Evolutionary conservation across 2,797 vertebrate species (phyloP).

Genomic region (Sciurus vulgaris): DNA sequence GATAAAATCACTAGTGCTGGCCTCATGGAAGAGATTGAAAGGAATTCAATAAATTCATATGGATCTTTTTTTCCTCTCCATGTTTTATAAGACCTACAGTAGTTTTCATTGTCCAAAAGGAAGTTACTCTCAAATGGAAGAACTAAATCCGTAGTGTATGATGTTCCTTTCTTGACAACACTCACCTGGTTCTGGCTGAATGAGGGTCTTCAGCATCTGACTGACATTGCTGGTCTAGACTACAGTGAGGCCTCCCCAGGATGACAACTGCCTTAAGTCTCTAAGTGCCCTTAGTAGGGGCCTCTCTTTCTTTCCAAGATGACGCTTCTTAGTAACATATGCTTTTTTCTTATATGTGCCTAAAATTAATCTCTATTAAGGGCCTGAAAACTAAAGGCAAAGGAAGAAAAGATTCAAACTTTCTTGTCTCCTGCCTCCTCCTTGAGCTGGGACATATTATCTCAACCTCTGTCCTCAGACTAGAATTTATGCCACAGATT

Average conservation of each 20-base stretch:
- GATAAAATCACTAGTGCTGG: neutral
- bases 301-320: neutral
- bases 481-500: neutral
- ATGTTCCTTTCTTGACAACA: neutral
- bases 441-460: rapidly evolving
- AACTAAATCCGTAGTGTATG: neutral
- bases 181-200: neutral
- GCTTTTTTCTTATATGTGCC: rapidly evolving
- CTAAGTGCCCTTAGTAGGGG: rapidly evolving
- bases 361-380: neutral
- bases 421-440: neutral
- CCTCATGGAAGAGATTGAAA: neutral
- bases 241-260: no score
- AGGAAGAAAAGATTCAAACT: neutral
- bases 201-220: neutral
- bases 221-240: neutral
- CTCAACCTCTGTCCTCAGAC: neutral
- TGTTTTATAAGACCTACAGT: neutral
- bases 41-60: neutral
- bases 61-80: rapidly evolving
- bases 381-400: neutral
- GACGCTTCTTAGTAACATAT: neutral
- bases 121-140: neutral
- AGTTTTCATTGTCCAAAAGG: neutral
- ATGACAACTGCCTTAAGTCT: neutral